These are phyloP conservation scores for Brenthis ino DNA, from an alignment of 2,888 invertebrate genomes.

Conservation along the genomic window DNA sequence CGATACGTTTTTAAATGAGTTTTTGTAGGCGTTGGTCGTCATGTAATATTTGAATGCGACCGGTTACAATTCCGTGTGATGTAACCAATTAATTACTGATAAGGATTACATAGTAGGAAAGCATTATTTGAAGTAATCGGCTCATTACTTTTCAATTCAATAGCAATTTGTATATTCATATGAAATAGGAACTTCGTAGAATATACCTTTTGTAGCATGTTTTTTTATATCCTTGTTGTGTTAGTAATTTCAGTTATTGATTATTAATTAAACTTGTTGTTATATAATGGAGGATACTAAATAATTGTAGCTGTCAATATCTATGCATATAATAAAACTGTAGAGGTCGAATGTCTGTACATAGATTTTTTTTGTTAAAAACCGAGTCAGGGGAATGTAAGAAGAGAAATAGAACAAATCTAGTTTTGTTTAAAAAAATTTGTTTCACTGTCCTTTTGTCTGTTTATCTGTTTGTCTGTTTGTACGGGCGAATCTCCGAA, in stretches of 20 bases:
- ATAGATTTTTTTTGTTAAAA: no score
- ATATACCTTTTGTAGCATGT: not conserved
- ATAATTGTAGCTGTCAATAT: no score
- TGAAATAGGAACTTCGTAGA: not conserved
- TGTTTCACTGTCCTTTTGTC: no score
- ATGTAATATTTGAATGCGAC: constrained; percentile 34
- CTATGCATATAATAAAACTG: no score
- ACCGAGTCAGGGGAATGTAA: no score
- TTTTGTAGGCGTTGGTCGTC: constrained; percentile 37
- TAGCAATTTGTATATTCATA: constrained; percentile 10
- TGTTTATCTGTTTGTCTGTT: no score
- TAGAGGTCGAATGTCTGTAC: no score
- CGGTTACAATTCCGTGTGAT: constrained; percentile 38
- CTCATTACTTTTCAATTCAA: constrained; percentile 31
- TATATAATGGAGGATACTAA: no score
- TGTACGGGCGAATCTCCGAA: no score
- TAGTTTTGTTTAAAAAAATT: no score
- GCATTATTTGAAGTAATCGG: constrained; percentile 35
- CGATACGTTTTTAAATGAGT: constrained; percentile 32
- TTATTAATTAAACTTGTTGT: not conserved
- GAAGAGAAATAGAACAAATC: no score
- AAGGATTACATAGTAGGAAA: constrained; percentile 42
- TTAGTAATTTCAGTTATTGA: not conserved
- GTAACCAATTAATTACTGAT: constrained; percentile 42
- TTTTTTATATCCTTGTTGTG: not conserved